These are phyloP conservation scores for Neomicropteryx cornuta DNA, from an alignment of 1,140 invertebrate genomes.

Conservation along the genomic window DNA sequence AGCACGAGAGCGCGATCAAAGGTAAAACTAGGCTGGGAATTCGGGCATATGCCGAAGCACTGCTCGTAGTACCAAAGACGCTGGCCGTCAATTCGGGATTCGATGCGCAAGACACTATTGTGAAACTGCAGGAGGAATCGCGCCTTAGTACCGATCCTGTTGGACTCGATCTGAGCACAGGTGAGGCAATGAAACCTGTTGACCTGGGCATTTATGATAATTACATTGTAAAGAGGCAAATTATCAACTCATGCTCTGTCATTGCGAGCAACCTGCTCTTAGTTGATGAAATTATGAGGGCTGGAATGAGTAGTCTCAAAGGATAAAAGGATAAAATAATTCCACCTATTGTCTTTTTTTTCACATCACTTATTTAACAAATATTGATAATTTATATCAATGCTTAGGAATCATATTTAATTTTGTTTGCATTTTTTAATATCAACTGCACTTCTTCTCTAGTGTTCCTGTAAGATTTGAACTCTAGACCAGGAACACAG, in stretches of 20 bases:
- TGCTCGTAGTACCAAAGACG: slow-evolving; percentile 92
- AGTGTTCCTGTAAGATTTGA: too few relatives aligned
- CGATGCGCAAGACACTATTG: slow-evolving; percentile 90
- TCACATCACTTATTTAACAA: too few relatives aligned
- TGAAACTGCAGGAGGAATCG: slow-evolving; percentile 84
- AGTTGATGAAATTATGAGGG: slow-evolving; percentile 99
- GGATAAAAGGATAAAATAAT: slow-evolving; percentile 48
- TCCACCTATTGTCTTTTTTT: background rate
- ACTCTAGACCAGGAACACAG: too few relatives aligned
- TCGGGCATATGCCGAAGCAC: slow-evolving; percentile 91
- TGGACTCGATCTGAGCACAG: slow-evolving; percentile 81
- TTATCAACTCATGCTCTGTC: slow-evolving; percentile 92
- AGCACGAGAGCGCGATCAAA: slow-evolving; percentile 81
- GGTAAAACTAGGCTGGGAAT: slow-evolving; percentile 87
- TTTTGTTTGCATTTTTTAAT: too few relatives aligned
- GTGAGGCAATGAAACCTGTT: slow-evolving; percentile 73
- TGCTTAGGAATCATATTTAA: too few relatives aligned
- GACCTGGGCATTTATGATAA: slow-evolving; percentile 92
- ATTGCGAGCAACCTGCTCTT: slow-evolving; percentile 95
- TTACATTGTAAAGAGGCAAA: slow-evolving; percentile 95
- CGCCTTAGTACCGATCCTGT: slow-evolving; percentile 55
- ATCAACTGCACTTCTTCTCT: too few relatives aligned
- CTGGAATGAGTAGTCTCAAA: slow-evolving; percentile 94
- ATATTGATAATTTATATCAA: too few relatives aligned
- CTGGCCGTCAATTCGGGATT: slow-evolving; percentile 90